phyloP scores from a whole-genome alignment of 2,888 invertebrate species.

The Drosophila pegasa region DNA sequence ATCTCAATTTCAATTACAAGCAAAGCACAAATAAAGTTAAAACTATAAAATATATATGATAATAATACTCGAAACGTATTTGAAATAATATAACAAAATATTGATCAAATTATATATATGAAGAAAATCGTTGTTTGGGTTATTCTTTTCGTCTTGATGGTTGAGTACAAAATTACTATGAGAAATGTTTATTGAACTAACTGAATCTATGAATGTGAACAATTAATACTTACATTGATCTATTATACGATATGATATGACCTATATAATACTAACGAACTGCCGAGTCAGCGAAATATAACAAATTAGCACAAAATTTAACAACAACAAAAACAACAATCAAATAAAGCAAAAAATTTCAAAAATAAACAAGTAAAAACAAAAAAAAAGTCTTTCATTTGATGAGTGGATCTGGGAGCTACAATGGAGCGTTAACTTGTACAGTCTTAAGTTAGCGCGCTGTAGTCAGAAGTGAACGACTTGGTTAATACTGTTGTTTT shows the following conservation, averaged over 20 bases:
- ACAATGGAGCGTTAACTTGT: neutral
- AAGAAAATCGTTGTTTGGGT: constrained; percentile 53
- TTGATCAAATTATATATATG: neutral
- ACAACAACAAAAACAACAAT: constrained; percentile 32
- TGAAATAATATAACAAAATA: constrained; percentile 3
- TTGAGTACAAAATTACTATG: constrained; percentile 54
- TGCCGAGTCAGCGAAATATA: neutral
- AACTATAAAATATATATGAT: constrained; percentile 1
- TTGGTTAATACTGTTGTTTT: no score
- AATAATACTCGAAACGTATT: constrained; percentile 1
- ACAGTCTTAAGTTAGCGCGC: neutral
- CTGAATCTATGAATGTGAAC: constrained; percentile 42
- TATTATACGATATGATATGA: constrained; percentile 15
- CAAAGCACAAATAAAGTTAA: constrained; percentile 32
- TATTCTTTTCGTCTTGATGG: constrained; percentile 36
- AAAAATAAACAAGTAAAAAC: constrained; percentile 16
- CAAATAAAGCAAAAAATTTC: constrained; percentile 35
- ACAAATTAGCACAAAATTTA: constrained; percentile 60
- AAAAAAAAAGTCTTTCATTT: constrained; percentile 16
- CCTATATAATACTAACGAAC: neutral
- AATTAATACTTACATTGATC: constrained; percentile 36
- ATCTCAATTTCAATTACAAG: constrained; percentile 13
- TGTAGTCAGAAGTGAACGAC: neutral
- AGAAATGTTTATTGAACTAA: constrained; percentile 39
- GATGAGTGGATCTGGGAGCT: neutral